Evolutionary conservation across 2,113 vertebrate genomes (phyloP), one percentile per base, ranked within the genome.

Genomic region (Limnothrissa miodon): DNA sequence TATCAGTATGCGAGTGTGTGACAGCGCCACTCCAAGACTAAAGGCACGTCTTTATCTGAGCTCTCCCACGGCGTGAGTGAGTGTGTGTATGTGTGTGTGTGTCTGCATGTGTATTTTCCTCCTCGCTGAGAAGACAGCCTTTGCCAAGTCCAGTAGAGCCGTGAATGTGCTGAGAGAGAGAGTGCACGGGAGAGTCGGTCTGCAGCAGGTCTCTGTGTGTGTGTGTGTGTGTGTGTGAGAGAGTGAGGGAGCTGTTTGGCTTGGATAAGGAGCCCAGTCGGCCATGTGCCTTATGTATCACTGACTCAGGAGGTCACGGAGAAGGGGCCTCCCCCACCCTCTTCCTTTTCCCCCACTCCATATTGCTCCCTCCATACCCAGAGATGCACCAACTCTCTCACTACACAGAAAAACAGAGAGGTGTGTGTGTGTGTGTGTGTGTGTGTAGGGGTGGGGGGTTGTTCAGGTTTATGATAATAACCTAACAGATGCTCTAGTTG

Each of bases 281-380:
- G 94, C 97, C 96, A 95, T 96, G 95, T 96, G 96, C 94, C 93
- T 96, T 96, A 94, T 95, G 93, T 95, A 95, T 94, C 92, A 90
- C 90, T 92, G 93, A 94, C 93, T 91, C 90, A 88, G 85, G 86
- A 91, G 93, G 93, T 93, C 94, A 93, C 84, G 90, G 92, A 93
- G 93, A 92, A 90, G 91, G 89, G 90, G 88, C 89, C 91, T 85
- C 45, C 83, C 87, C 83, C 53, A 29, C 85, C 83, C 83, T 87
- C 46, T 82, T 81, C 83, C 83, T 79, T 66, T 42, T 15, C 78
- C 74, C 33, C 29, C 5, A 21, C 23, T 82, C 85, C 79, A 81
- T 62, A 51, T 51, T 85, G 29, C 53, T 39, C 82, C 82, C 82
- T 33, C 25, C 59, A 9, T 66, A 36, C 29, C 39, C 39, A n/a